These are phyloP conservation scores for Crypturellus tataupa DNA, from an alignment of 2,797 vertebrate genomes.

Conservation along the genomic window DNA sequence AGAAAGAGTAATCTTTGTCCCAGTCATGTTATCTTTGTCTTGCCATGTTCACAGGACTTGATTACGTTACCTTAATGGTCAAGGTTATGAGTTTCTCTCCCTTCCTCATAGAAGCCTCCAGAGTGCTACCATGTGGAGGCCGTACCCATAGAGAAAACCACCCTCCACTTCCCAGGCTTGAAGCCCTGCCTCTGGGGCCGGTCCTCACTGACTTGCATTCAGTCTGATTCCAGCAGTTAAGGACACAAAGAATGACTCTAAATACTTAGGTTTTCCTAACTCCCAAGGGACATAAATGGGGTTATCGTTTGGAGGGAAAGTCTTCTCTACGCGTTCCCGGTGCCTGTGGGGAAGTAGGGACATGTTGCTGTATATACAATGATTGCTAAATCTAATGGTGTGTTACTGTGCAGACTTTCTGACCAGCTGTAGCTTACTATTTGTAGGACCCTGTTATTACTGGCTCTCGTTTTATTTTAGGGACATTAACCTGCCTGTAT, in stretches of 20 bases:
- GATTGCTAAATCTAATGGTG: neutral
- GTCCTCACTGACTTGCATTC: neutral
- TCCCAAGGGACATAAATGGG: neutral
- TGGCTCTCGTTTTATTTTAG: conserved; percentile 50
- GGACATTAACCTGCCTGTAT: conserved; percentile 51
- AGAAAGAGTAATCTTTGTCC: neutral
- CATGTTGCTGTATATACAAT: neutral
- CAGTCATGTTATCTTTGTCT: neutral
- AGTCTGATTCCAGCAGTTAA: neutral
- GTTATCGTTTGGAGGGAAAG: neutral
- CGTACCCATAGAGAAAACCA: neutral
- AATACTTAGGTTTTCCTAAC: neutral
- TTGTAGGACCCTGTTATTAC: conserved; percentile 35
- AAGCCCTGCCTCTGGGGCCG: accelerated
- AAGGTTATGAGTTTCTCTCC: neutral
- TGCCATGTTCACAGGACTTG: neutral
- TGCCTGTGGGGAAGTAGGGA: neutral
- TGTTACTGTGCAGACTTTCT: conserved; percentile 21
- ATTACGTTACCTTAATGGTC: neutral
- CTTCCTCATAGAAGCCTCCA: neutral
- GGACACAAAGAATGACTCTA: neutral
- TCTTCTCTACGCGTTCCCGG: neutral
- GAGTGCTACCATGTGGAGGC: neutral
- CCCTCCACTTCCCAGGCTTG: neutral
- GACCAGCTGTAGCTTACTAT: conserved; percentile 4